Evolutionary conservation across 1,140 invertebrate species (phyloP), one percentile per base, ranked within the genome.

Genomic region (Leptinotarsa lineolata): DNA sequence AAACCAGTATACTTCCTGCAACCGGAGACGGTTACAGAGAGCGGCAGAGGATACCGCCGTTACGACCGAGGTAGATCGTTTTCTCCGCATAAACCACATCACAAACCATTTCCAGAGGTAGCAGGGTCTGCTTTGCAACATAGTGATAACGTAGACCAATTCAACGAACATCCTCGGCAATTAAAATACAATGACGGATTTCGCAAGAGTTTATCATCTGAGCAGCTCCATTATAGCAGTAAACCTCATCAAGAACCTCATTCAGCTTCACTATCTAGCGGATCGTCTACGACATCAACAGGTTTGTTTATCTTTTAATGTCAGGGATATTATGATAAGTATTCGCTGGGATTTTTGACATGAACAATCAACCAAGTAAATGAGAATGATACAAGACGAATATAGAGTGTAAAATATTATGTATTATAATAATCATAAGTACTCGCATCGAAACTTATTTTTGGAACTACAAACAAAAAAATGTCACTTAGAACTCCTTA

Each of bases 121-220:
- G 12, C 59, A 44, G 60, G 11, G 21, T 45, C 69, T 15, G 59
- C n/a, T 21, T 45, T n/a, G 11, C 8, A 39, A 39, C 8, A 11
- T 39, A 39, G 11, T 39, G 20, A 58, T 18, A 58, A 18, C 11
- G 71, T 39, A 21, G 15, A 63, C 11, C 21, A 16, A 15, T 20
- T 20, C 59, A n/a, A 66, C 18, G 20, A 24, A 24, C 30, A 3
- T 59, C 48, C 16, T 20, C 20, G 44, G 22, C 45, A 60, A 69
- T 74, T 48, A 30, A 68, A 20, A 24, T 59, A 46, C 44, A 74
- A 54, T 46, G 70, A 68, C n/a, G 73, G 30, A 64, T 79, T 83
- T 39, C 59, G 79, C 6, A 84, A 84, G 70, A 84, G 83, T 74
- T 81, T 81, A 64, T 83, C 82, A 24, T 82, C 81, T 1, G 83